Evolutionary conservation across 2,113 vertebrate species (phyloP), one percentile per base, ranked within the genome.

Genomic region (Tetrax tetrax): DNA sequence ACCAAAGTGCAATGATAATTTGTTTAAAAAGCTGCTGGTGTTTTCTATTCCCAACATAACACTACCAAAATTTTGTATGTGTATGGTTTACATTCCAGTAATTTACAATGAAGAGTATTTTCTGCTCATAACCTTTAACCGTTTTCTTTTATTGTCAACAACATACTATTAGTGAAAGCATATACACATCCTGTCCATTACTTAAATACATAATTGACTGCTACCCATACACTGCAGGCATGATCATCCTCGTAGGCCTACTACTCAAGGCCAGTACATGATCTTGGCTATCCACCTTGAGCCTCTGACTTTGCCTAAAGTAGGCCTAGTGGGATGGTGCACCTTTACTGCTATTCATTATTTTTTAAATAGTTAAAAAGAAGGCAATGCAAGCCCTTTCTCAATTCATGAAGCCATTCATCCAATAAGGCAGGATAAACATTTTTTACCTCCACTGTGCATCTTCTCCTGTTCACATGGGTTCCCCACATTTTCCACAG

Each of bases 381-480:
- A 86, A 96, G 93, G 97, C 90, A 97, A 97, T 71, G 65, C 76
- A 97, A 97, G 96, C 71, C 95, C 89, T 97, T 97, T 97, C 96
- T 98, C 96, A 89, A 54, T 91, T 96, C 94, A 97, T 94, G 87
- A 97, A 97, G 94, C 91, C 96, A 97, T 97, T 98, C 94, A 97
- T 96, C 95, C 96, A 97, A 61, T 83, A 97, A 97, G 93, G 94
- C 91, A 97, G 89, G 76, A 94, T 78, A 97, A 97, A 96, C 88
- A 95, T 96, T 89, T 91, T 93, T 98, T 98, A 98, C 98, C 98
- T 98, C 97, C 97, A 98, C 98, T 98, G 97, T 98, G 97, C 97
- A 98, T 98, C 98, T 98, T 98, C 98, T 98, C 98, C 98, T 98
- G 98, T 97, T 98, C 98, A 98, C 96, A 98, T 97, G 97, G 96